Conservation (phyloP, 2,797 vertebrate genomes). For the Astyanax mexicanus region DNA sequence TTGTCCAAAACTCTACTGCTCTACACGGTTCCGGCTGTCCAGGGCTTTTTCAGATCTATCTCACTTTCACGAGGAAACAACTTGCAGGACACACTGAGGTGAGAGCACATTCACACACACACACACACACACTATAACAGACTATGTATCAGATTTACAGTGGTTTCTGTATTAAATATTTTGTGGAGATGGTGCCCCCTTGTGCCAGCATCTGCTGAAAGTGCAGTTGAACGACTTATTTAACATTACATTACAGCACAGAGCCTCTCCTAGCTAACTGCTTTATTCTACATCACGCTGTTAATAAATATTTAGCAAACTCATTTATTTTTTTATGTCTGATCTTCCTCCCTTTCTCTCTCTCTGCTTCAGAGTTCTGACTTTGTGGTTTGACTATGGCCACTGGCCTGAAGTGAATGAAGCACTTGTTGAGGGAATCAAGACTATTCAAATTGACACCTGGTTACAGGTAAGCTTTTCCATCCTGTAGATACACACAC, state of each 20-base stretch:
- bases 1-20: conserved; percentile 93
- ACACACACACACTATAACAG: neutral
- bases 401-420: conserved; percentile 99
- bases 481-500: neutral
- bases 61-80: conserved; percentile 97
- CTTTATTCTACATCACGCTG: neutral
- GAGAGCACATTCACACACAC: conserved; percentile 19
- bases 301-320: neutral
- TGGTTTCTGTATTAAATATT: neutral
- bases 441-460: conserved; percentile 98
- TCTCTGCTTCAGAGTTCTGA: conserved; percentile 86
- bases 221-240: conserved; percentile 1
- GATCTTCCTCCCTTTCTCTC: neutral
- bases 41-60: conserved; percentile 98
- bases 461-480: conserved; percentile 90
- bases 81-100: conserved; percentile 97
- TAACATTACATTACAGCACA: too few relatives aligned
- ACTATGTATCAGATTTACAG: neutral
- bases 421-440: conserved; percentile 96
- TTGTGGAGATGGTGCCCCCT: conserved; percentile 35
- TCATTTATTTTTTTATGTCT: neutral
- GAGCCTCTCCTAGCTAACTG: too few relatives aligned
- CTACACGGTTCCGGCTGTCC: conserved; percentile 98
- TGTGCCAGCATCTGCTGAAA: conserved; percentile 7
- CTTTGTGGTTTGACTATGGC: conserved; percentile 98